Percentiles rank a stretch among this genome's conserved stretches.
phyloP scores from a whole-genome alignment of 2,113 vertebrate genomes.

The Saguinus midas region DNA sequence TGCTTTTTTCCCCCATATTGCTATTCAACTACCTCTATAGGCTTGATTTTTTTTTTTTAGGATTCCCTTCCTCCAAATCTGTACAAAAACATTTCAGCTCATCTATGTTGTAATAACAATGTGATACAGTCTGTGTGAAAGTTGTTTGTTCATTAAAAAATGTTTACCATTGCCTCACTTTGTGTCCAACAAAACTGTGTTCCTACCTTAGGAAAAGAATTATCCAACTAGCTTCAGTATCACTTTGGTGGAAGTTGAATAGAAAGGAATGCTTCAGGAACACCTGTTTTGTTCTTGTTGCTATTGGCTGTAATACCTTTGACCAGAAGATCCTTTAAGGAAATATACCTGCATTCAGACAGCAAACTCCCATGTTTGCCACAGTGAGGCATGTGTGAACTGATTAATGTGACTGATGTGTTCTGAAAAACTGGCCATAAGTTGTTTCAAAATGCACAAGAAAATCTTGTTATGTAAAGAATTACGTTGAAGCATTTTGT shows the following conservation, averaged over 20 bases:
- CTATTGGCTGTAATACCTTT: constrained; percentile 1
- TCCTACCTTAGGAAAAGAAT: not conserved
- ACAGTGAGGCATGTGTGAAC: not conserved
- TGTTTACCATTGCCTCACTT: constrained; percentile 76
- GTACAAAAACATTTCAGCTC: constrained; percentile 76
- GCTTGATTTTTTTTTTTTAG: constrained; percentile 79
- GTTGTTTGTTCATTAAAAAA: constrained; percentile 81
- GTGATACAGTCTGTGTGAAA: constrained; percentile 80
- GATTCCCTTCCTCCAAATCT: constrained; percentile 76
- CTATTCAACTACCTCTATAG: constrained; percentile 85
- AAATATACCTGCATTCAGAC: not conserved
- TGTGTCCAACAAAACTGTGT: constrained; percentile 65
- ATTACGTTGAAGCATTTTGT: constrained; percentile 18
- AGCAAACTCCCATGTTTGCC: not conserved
- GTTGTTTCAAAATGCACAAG: not conserved
- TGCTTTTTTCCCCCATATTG: constrained; percentile 49
- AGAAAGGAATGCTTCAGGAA: not conserved
- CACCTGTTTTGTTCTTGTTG: constrained; percentile 18
- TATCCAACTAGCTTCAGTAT: not conserved
- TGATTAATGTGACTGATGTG: not conserved
- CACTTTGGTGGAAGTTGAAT: not conserved
- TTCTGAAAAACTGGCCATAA: constrained; percentile 35
- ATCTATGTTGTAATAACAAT: constrained; percentile 79
- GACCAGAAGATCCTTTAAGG: not conserved
- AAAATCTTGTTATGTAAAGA: not conserved